Percentiles rank a stretch among this genome's conserved stretches.
phyloP scores from a whole-genome alignment of 1,140 invertebrate genomes.

The Orius insidiosus region DNA sequence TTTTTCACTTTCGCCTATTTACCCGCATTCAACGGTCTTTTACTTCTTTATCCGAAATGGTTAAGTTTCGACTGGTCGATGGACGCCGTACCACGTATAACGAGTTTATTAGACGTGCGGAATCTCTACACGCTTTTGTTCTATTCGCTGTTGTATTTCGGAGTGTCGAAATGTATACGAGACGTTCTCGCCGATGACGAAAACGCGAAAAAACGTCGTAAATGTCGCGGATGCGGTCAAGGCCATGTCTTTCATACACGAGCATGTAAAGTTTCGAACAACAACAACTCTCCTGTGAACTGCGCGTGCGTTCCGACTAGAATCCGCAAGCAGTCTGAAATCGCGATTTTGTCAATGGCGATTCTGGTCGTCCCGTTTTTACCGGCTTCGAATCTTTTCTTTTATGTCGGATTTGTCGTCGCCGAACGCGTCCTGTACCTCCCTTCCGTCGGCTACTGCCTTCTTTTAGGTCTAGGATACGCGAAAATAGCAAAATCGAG shows the following conservation, averaged over 20 bases:
- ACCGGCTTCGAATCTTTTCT: constrained; percentile 92
- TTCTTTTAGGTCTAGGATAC: constrained; percentile 60
- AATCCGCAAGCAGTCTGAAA: constrained; percentile 9
- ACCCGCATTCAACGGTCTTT: constrained; percentile 66
- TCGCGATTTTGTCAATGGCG: constrained; percentile 29
- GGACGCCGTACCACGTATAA: constrained; percentile 82
- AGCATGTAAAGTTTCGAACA: constrained; percentile 25
- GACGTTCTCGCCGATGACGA: neutral
- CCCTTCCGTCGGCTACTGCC: constrained; percentile 93
- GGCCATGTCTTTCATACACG: constrained; percentile 10
- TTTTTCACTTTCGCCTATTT: constrained; percentile 74
- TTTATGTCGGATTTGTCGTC: constrained; percentile 93
- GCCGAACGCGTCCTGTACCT: constrained; percentile 91
- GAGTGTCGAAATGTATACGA: constrained; percentile 4
- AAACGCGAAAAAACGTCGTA: neutral
- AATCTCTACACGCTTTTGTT: constrained; percentile 79
- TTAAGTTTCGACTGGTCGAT: constrained; percentile 98
- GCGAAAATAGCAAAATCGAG: constrained; percentile 22
- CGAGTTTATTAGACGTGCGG: constrained; percentile 57
- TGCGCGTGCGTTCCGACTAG: constrained; percentile 5
- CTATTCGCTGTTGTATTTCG: constrained; percentile 13
- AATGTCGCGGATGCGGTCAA: constrained; percentile 7
- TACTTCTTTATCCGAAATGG: constrained; percentile 71
- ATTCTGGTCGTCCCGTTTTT: constrained; percentile 81
- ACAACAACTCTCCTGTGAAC: constrained; percentile 26